phyloP scores from a whole-genome alignment of 2,888 invertebrate genomes.

The Apamea anceps region DNA sequence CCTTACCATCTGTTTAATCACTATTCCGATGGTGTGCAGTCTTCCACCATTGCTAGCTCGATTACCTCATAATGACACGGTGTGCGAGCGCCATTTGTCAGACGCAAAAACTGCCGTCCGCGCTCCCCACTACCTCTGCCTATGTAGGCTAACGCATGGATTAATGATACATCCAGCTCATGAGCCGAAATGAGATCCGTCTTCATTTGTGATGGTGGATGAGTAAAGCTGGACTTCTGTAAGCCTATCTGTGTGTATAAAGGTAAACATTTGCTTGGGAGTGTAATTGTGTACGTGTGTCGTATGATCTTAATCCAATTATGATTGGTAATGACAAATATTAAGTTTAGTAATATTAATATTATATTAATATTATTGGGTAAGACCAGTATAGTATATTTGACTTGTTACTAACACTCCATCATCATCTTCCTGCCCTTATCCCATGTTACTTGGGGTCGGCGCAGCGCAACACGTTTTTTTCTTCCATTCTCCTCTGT shows the following conservation, averaged over 20 bases:
- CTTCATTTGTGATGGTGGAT: conserved; percentile 58
- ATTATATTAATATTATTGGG: too few relatives aligned
- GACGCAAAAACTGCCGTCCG: conserved; percentile 51
- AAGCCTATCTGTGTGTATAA: not conserved
- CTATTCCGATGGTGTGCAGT: conserved; percentile 8
- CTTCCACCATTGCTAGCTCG: conserved; percentile 54
- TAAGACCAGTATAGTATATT: not conserved
- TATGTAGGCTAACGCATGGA: conserved; percentile 43
- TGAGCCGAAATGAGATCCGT: conserved; percentile 66
- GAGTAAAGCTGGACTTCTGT: not conserved
- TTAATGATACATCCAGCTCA: conserved; percentile 67
- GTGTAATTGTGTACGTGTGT: not conserved
- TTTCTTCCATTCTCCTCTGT: too few relatives aligned
- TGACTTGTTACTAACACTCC: not conserved
- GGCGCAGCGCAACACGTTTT: too few relatives aligned
- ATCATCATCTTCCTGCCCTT: too few relatives aligned
- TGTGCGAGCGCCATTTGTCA: conserved; percentile 72
- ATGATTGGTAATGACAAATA: not conserved
- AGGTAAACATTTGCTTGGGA: not conserved
- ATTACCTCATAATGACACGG: conserved; percentile 74
- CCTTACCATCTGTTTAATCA: conserved; percentile 9
- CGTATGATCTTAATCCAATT: not conserved
- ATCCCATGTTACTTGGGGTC: too few relatives aligned
- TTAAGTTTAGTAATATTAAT: too few relatives aligned
- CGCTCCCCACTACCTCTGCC: conserved; percentile 5